Evolutionary conservation across 2,113 vertebrate species (phyloP).

Genomic region (Pomatorhinus ruficollis): DNA sequence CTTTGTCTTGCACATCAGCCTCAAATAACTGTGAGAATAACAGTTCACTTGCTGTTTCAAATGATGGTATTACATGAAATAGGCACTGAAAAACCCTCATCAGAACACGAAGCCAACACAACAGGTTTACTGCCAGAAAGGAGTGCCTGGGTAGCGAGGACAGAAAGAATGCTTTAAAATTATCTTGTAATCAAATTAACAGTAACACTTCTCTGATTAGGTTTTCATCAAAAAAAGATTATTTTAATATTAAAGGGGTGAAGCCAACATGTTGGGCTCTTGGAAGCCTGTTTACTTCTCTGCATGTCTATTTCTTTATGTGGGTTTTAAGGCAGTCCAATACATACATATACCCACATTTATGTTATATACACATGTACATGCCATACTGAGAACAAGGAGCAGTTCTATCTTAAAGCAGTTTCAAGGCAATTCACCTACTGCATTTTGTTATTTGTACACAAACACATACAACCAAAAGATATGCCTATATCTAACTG

Average conservation of each 20-base stretch:
- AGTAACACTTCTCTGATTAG: neutral
- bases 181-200: neutral
- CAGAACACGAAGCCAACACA: neutral
- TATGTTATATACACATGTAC: neutral
- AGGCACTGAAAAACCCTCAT: neutral
- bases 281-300: neutral
- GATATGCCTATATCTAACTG: neutral
- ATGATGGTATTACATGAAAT: neutral
- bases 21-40: neutral
- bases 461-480: neutral
- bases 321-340: neutral
- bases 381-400: neutral
- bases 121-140: neutral
- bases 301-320: neutral
- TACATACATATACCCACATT: neutral
- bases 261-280: neutral
- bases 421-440: neutral
- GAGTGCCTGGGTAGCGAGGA: fast-evolving
- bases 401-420: neutral
- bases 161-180: neutral
- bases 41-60: neutral
- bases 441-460: neutral
- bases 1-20: neutral
- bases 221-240: neutral
- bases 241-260: neutral